Conservation (phyloP, 2,888 invertebrate genomes). For the Drosophila helvetica region DNA sequence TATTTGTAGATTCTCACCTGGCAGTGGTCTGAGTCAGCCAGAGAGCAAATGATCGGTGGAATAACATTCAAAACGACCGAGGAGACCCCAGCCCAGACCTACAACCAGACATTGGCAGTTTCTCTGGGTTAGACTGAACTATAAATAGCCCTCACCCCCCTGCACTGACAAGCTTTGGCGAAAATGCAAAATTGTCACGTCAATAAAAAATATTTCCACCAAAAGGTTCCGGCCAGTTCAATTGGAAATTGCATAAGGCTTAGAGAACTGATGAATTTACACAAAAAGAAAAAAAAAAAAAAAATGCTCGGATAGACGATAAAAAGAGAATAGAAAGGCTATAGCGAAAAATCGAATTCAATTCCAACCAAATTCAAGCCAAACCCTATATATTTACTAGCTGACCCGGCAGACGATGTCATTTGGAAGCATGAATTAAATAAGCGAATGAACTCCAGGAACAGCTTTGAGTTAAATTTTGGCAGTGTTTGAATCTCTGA, state of each 20-base stretch:
- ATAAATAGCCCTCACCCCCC: neutral
- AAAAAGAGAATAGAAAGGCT: too few relatives aligned
- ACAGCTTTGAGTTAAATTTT: too few relatives aligned
- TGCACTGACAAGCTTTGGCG: slow-evolving; percentile 16
- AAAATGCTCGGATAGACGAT: too few relatives aligned
- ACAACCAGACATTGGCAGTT: neutral
- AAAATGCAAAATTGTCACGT: slow-evolving; percentile 70
- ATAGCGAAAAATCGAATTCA: too few relatives aligned
- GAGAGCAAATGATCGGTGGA: neutral
- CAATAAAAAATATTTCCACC: slow-evolving; percentile 43
- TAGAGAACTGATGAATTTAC: neutral
- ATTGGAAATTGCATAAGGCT: slow-evolving; percentile 51
- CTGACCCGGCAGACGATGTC: too few relatives aligned
- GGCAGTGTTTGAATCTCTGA: too few relatives aligned
- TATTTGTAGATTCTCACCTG: neutral
- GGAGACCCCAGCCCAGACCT: neutral
- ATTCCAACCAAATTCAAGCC: too few relatives aligned
- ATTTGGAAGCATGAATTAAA: too few relatives aligned
- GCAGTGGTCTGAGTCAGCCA: neutral
- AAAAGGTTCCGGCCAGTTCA: slow-evolving; percentile 21
- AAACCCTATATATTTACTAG: too few relatives aligned
- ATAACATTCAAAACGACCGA: too few relatives aligned
- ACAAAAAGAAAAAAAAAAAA: neutral
- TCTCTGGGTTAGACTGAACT: neutral
- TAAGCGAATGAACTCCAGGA: too few relatives aligned